Evolutionary conservation across 2,113 vertebrate genomes (phyloP).

Genomic region (Cynoglossus semilaevis): DNA sequence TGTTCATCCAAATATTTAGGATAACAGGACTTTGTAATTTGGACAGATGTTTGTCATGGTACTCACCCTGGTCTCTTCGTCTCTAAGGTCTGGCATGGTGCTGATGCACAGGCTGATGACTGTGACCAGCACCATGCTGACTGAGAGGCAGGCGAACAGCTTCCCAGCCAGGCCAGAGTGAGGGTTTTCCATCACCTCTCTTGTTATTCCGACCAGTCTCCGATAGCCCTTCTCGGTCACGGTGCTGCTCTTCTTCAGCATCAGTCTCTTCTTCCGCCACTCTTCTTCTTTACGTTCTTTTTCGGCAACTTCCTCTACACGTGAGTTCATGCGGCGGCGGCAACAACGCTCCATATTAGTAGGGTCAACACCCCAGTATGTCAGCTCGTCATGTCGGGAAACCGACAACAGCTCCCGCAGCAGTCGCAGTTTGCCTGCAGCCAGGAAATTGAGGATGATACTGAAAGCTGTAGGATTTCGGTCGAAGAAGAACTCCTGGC

Average conservation of each 20-base stretch:
- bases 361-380: conserved; percentile 93
- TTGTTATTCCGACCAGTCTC: conserved; percentile 77
- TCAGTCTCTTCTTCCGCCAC: conserved; percentile 61
- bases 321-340: conserved; percentile 78
- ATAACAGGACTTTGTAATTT: too few species aligned
- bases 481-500: conserved; percentile 91
- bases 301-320: conserved; percentile 82
- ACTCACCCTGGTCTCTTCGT: conserved; percentile 88
- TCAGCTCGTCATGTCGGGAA: conserved; percentile 89
- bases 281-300: conserved; percentile 78
- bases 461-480: conserved; percentile 87
- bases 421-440: conserved; percentile 88
- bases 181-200: conserved; percentile 91
- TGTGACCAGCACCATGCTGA: conserved; percentile 90
- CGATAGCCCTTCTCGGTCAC: conserved; percentile 71
- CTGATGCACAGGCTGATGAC: conserved; percentile 94
- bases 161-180: conserved; percentile 90
- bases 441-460: conserved; percentile 90
- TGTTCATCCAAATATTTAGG: too few species aligned
- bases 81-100: conserved; percentile 92
- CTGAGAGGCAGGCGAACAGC: conserved; percentile 90
- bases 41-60: background rate
- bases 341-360: conserved; percentile 88
- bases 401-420: conserved; percentile 87
- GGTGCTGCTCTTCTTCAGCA: conserved; percentile 41